Evolutionary conservation across 1,140 invertebrate species (phyloP).

Genomic region (Ips nitidus): DNA sequence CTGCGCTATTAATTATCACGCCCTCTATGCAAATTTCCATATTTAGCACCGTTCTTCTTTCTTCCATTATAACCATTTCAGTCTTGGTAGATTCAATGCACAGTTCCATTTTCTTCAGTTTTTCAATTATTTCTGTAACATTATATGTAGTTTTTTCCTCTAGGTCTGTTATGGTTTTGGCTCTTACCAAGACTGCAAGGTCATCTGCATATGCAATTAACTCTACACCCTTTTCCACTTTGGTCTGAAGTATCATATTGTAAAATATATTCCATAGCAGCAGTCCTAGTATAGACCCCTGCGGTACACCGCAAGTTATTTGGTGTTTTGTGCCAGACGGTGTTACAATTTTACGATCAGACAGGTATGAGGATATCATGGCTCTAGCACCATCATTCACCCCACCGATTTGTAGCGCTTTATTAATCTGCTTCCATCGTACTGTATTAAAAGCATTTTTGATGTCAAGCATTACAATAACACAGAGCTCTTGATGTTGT

Average conservation of each 20-base stretch:
- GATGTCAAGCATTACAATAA: constrained; percentile 52
- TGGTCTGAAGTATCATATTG: constrained; percentile 45
- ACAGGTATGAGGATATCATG: constrained; percentile 49
- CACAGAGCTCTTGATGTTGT: background rate
- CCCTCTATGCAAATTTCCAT: background rate
- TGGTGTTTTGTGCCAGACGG: constrained; percentile 42
- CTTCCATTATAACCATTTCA: constrained; percentile 28
- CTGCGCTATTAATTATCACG: background rate
- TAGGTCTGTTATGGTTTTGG: background rate
- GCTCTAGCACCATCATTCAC: constrained; percentile 41
- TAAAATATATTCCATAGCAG: constrained; percentile 52
- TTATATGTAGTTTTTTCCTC: background rate
- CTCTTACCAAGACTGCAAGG: constrained; percentile 21
- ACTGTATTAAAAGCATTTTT: constrained; percentile 52
- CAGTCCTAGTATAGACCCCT: constrained; percentile 53
- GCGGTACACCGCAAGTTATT: constrained; percentile 39
- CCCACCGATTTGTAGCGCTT: constrained; percentile 14
- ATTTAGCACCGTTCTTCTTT: constrained; percentile 1
- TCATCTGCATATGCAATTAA: constrained; percentile 27
- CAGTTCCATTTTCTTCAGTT: constrained; percentile 3
- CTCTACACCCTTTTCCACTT: constrained; percentile 23
- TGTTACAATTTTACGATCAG: constrained; percentile 37
- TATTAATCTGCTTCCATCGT: constrained; percentile 46
- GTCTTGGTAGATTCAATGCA: constrained; percentile 18
- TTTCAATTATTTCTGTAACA: background rate